Base-by-base conservation (phyloP, 92 coral and sea anemone species). In the Phenganax subtilis region DNA sequence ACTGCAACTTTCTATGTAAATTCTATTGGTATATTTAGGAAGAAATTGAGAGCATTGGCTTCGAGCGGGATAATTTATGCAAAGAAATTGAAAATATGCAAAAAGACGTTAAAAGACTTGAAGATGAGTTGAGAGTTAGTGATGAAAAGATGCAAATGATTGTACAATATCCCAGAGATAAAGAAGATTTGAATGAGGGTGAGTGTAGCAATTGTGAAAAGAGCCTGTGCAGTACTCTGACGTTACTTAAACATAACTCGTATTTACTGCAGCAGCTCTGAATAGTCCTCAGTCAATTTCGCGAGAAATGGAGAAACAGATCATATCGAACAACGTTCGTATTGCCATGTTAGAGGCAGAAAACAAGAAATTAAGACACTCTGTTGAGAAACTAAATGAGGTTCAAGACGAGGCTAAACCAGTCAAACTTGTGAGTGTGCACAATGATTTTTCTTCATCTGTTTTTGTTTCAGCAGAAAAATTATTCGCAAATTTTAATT, bases 321-420 rank as follows among this genome's bases (percentile, higher is more conserved):
- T 96, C 8, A 86, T 89, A 91, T 88, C 97, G 11, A 96, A 96
- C 75, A 96, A 96, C 77, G 89, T 96, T 77, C 87, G 99, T 30
- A 96, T 96, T 7, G 83, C 86, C 81, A 85, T 91, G 70, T 84
- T 96, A 9, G 99, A 92, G 80, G 89, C 83, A 12, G 96, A 96
- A 84, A 96, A 96, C 76, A 97, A 96, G 80, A 96, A 90, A 86
- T 79, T 96, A 60, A 89, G 99, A 76, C 92, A 87, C 64, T 96
- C 99, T 0, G 90, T 96, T 27, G 69, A 93, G 3, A 81, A 87
- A 51, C 88, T 96, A 51, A 85, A 90, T 66, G 86, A 89, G 10
- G 82, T 91, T 0, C 87, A 90, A n/a, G 85, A 76, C 8, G 86
- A 79, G 52, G 84, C 85, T 14, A 79, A 64, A 64, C 82, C 89